Conservation (phyloP, 2,113 vertebrate genomes). For the Spea bombifrons region DNA sequence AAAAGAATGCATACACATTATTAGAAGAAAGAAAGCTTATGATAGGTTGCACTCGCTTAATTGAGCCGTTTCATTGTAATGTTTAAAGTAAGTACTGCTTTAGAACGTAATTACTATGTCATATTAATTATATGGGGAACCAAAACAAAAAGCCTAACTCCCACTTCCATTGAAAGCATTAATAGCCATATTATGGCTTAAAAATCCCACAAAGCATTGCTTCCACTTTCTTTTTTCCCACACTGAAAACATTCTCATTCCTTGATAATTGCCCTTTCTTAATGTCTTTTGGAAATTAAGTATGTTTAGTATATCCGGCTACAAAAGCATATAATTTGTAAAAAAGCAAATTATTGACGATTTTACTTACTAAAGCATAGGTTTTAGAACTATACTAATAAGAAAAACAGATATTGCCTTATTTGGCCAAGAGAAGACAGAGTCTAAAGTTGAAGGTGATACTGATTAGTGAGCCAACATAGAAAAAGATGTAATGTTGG, state of each 20-base stretch:
- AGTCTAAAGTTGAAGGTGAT: too few species aligned
- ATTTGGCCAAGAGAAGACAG: too few species aligned
- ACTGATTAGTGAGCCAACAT: too few species aligned
- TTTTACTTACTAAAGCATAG: too few species aligned
- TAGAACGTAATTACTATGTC: constrained; percentile 54
- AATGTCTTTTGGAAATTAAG: too few species aligned
- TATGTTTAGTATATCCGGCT: too few species aligned
- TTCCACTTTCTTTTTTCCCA: constrained; percentile 48
- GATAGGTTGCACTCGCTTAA: constrained; percentile 47
- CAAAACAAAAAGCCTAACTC: constrained; percentile 58
- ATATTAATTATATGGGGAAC: constrained; percentile 61
- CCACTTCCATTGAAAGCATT: constrained; percentile 53
- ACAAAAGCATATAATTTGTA: too few species aligned
- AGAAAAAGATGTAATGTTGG: too few species aligned
- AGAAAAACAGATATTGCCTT: too few species aligned
- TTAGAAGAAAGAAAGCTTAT: constrained; percentile 37
- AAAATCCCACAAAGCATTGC: constrained; percentile 45
- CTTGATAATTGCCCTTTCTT: background rate
- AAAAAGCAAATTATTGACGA: too few species aligned
- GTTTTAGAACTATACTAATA: too few species aligned
- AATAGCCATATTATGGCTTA: constrained; percentile 42
- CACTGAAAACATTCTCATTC: background rate
- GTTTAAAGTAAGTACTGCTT: constrained; percentile 52
- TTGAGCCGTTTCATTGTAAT: constrained; percentile 44
- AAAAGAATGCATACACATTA: constrained; percentile 32